Evolutionary conservation across 2,797 vertebrate genomes (phyloP).

Genomic region (Spondyliosoma cantharus): DNA sequence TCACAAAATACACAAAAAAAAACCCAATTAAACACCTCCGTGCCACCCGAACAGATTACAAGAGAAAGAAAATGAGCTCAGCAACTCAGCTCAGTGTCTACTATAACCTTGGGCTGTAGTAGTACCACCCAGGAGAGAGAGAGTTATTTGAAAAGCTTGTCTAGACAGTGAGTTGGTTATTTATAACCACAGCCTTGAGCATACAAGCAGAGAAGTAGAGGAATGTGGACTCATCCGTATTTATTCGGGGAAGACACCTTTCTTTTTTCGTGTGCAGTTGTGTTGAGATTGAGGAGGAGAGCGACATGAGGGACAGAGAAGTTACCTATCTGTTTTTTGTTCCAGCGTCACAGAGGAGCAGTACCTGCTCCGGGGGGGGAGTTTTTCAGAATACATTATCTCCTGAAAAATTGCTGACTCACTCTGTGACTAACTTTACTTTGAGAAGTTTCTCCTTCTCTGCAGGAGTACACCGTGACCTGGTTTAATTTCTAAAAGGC

Average conservation of each 20-base stretch:
- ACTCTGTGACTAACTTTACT: constrained; percentile 45
- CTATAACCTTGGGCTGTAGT: constrained; percentile 26
- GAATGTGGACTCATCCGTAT: constrained; percentile 31
- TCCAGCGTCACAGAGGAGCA: constrained; percentile 30
- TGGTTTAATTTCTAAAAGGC: constrained; percentile 32
- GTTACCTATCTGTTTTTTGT: constrained; percentile 35
- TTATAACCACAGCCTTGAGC: constrained; percentile 55
- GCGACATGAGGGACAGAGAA: constrained; percentile 1
- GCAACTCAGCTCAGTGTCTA: constrained; percentile 28
- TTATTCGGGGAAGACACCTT: constrained; percentile 19
- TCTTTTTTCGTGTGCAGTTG: constrained; percentile 17
- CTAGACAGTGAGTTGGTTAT: constrained; percentile 59
- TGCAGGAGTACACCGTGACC: constrained; percentile 53
- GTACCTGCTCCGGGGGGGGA: constrained; percentile 37
- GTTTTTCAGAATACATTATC: constrained; percentile 63
- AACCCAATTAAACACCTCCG: constrained; percentile 29
- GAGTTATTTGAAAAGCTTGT: constrained; percentile 46
- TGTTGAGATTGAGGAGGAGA: constrained; percentile 3
- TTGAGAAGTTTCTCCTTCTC: constrained; percentile 26
- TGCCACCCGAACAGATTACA: constrained; percentile 29
- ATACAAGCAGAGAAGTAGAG: constrained; percentile 13
- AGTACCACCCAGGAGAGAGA: constrained; percentile 34
- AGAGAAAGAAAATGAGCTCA: constrained; percentile 25
- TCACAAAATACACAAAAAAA: constrained; percentile 6
- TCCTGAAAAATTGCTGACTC: constrained; percentile 65